Evolutionary conservation across 2,113 vertebrate species (phyloP).

Genomic region (Ancistrus triradiatus): DNA sequence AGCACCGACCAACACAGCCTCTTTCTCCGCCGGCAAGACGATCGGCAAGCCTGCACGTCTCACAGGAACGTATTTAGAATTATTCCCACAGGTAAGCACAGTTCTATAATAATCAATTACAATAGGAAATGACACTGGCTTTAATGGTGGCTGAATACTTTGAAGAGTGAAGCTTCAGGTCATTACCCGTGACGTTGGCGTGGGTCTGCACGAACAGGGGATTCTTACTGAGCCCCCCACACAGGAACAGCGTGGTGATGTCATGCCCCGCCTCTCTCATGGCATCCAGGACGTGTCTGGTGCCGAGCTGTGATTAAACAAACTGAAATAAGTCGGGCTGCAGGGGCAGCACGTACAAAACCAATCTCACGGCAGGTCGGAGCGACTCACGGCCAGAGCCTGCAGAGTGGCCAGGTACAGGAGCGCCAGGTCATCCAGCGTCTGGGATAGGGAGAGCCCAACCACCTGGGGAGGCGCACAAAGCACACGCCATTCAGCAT

Average conservation of each 20-base stretch:
- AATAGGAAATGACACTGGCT: too few relatives aligned
- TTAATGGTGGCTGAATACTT: too few relatives aligned
- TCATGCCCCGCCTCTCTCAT: constrained; percentile 83
- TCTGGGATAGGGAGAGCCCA: constrained; percentile 80
- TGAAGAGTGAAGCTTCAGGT: too few relatives aligned
- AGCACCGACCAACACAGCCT: constrained; percentile 89
- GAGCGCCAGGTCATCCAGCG: constrained; percentile 85
- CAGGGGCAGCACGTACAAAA: too few relatives aligned
- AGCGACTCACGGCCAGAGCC: constrained; percentile 83
- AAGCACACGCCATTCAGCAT: too few relatives aligned
- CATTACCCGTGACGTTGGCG: constrained; percentile 83
- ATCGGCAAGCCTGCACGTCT: constrained; percentile 76
- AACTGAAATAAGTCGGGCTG: neutral
- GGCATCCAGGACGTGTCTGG: constrained; percentile 83
- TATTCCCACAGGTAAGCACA: too few relatives aligned
- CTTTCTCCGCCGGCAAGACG: constrained; percentile 83
- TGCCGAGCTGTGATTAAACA: constrained; percentile 77
- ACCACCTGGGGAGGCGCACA: constrained; percentile 72
- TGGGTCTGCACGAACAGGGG: constrained; percentile 88
- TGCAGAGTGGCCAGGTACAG: constrained; percentile 91
- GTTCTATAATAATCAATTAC: too few relatives aligned
- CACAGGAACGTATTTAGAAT: neutral
- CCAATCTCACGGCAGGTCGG: too few relatives aligned
- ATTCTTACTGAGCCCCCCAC: constrained; percentile 95
- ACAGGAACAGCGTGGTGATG: constrained; percentile 84